Percentiles rank a stretch among this genome's conserved stretches.
Conservation (phyloP, 2,797 vertebrate genomes). For the Corythornis leucogaster region DNA sequence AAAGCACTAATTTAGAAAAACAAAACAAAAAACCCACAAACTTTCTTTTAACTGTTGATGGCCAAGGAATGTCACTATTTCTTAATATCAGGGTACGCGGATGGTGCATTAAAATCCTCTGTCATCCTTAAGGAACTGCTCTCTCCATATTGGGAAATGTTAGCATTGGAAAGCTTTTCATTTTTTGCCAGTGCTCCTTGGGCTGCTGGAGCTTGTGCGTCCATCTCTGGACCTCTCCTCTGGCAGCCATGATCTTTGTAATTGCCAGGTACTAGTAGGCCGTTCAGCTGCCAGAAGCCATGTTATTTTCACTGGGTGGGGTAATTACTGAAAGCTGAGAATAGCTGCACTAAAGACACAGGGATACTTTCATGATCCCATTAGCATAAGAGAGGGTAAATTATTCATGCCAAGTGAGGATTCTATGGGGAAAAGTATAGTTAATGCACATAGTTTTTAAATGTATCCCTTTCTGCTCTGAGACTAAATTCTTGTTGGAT, state of each 20-base stretch:
- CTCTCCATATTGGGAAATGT: conserved; percentile 3
- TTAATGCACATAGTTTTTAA: conserved; percentile 99
- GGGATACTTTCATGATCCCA: conserved; percentile 99
- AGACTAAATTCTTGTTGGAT: conserved; percentile 98
- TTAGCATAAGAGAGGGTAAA: conserved; percentile 99
- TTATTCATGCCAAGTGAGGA: conserved; percentile 99
- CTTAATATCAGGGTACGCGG: background rate
- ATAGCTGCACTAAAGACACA: conserved; percentile 90
- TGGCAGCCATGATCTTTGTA: conserved; percentile 77
- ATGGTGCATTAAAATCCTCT: background rate
- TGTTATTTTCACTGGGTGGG: conserved; percentile 89
- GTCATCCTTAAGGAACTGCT: background rate
- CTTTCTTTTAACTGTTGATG: background rate
- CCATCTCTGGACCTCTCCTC: conserved; percentile 67
- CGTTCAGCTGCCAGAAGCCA: conserved; percentile 78
- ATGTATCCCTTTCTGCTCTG: conserved; percentile 94
- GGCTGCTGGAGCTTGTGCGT: conserved; percentile 39
- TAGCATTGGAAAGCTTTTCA: conserved; percentile 14
- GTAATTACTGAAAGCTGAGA: conserved; percentile 96
- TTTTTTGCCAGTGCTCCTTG: background rate
- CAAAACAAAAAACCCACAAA: background rate
- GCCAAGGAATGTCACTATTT: background rate
- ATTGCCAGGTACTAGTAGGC: conserved; percentile 78
- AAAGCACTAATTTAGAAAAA: background rate
- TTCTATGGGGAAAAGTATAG: conserved; percentile 99